Base-by-base conservation (phyloP, 2,888 invertebrate species). In the Lasiommata megera region DNA sequence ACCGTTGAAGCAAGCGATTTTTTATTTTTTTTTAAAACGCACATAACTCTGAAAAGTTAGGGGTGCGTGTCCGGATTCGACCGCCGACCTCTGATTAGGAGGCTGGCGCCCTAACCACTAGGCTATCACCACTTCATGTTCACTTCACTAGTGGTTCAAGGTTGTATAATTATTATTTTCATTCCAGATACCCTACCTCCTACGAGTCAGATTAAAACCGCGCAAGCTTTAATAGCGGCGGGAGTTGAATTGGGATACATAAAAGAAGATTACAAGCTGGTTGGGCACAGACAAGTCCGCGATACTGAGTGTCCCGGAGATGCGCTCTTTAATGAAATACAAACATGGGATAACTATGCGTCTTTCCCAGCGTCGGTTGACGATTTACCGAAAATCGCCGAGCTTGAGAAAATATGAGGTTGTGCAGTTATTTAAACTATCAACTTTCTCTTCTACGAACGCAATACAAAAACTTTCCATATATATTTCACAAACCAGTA, bases 271-370 rank as follows among this genome's bases (percentile, higher is more conserved):
- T 94, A 93, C 68, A 91, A 89, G 56, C 74, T 95, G 40, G 74
- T 93, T 18, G 94, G 94, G 0, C 94, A 94, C 70, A 63, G 79
- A 8, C 84, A 86, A 67, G 80, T 84, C 1, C 67, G 80, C 14
- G 66, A 66, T 0, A 95, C 95, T 0, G 92, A 92, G 57, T 95
- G 95, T 67, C 95, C 95, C 0, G 95, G 95, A 0, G 87, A 92
- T 3, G 78, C 88, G 0, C 78, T 95, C 1, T 94, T 88, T 67
- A 70, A 91, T 0, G 92, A 93, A 70, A 92, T 95, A 28, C 79
- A 89, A 52, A 87, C 79, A 0, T 94, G 94, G 94, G 82, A 90
- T 0, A 90, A 93, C 66, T 91, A 84, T 61, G 74, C 81, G n/a
- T 58, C 72, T 1, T 80, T 79, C 47, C 82, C 85, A 0, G 64